Evolutionary conservation across 2,113 vertebrate species (phyloP).

Genomic region (Syngnathoides biaculeatus): DNA sequence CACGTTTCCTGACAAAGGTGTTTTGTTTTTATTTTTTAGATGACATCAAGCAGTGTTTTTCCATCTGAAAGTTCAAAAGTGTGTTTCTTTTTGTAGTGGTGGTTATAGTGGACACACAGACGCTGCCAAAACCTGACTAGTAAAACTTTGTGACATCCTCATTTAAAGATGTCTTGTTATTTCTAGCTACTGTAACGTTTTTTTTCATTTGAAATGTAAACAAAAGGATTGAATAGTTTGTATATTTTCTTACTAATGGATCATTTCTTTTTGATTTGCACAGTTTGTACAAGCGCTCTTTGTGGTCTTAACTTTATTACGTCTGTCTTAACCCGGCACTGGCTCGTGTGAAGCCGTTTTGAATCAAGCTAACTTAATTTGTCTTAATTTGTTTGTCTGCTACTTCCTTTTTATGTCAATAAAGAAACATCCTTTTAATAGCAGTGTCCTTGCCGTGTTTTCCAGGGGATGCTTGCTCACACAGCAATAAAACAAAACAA

Average conservation of each 20-base stretch:
- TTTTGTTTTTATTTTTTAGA: slow-evolving; percentile 17
- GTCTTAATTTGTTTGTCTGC: slow-evolving; percentile 27
- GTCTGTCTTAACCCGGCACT: slow-evolving; percentile 44
- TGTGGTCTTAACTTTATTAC: slow-evolving; percentile 59
- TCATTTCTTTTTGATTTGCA: slow-evolving; percentile 67
- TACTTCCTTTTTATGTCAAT: slow-evolving; percentile 49
- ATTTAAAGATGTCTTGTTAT: slow-evolving; percentile 32
- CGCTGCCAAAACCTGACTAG: slow-evolving; percentile 45
- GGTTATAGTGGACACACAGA: slow-evolving; percentile 18
- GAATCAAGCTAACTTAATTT: slow-evolving; percentile 42
- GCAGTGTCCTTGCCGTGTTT: background rate
- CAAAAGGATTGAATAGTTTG: slow-evolving; percentile 46
- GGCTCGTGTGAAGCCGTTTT: slow-evolving; percentile 55
- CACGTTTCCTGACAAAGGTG: slow-evolving; percentile 21
- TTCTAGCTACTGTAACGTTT: slow-evolving; percentile 15
- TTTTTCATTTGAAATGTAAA: slow-evolving; percentile 6
- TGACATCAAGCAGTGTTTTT: slow-evolving; percentile 7
- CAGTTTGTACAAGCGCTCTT: slow-evolving; percentile 55
- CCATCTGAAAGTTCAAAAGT: slow-evolving; percentile 1
- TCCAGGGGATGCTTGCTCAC: slow-evolving; percentile 21
- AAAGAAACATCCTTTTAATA: slow-evolving; percentile 41
- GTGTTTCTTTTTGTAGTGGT: background rate
- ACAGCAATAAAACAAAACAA: slow-evolving; percentile 9
- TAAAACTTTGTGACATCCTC: slow-evolving; percentile 28
- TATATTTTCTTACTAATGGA: slow-evolving; percentile 46